Base-by-base conservation (phyloP, 2,797 vertebrate species). In the Mergus octosetaceus region DNA sequence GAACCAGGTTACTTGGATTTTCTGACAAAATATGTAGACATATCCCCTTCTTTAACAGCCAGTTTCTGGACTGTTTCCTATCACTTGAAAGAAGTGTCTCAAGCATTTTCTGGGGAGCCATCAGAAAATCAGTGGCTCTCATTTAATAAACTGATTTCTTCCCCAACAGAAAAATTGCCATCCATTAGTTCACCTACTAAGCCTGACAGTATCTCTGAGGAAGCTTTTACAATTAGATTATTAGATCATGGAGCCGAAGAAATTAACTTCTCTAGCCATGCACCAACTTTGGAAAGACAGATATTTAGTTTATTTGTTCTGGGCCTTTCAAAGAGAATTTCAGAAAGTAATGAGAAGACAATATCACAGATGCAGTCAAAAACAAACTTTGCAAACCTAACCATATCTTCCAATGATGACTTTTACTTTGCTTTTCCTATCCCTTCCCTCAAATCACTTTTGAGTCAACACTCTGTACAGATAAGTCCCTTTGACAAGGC, bases 31-130 rank as follows among this genome's bases (percentile, higher is more conserved):
- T 78, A 90, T 72, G 30, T 90, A 80, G 93, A 81, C 82, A 81
- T 81, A 94, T 92, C 56, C 20, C 79, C 95, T 71, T 95, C 94
- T 66, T 92, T 96, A 87, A 88, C 43, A 86, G 17, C 22, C 86
- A 85, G 27, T 82, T 93, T 96, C 74, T 93, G 92, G 94, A 88
- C 86, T 43, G 20, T 45, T 84, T 86, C 87, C 32, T 77, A 66
- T 79, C 12, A 78, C 73, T 65, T 95, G 41, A 87, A 90, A 61
- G 92, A 94, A 87, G 28, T 17, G 21, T 70, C 87, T 78, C 62
- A 34, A 36, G 12, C 71, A 60, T 66, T 89, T 85, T 60, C 89
- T 92, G 62, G 51, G 39, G 68, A 90, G 10, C 32, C 61, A 62
- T 74, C 69, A 84, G 90, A 89, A 90, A 90, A 81, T 30, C 53